Percentiles rank a stretch among this genome's conserved stretches.
Conservation (phyloP, 1,140 invertebrate genomes). For the Pogonognathellus flavescens region DNA sequence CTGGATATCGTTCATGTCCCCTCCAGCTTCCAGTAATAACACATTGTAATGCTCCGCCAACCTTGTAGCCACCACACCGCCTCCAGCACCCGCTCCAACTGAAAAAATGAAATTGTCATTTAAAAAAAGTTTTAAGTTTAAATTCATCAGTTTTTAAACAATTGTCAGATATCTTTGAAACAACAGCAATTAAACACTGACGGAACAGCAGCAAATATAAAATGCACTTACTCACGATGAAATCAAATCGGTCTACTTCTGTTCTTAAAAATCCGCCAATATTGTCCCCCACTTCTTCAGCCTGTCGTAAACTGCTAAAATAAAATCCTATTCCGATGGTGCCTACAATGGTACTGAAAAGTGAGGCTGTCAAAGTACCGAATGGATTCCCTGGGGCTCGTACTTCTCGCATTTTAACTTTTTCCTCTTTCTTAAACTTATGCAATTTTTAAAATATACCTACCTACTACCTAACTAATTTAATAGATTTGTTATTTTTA, state of each 20-base stretch:
- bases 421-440: too few species aligned
- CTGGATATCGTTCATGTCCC: neutral
- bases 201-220: too few species aligned
- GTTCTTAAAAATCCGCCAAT: neutral
- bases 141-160: too few species aligned
- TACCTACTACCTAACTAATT: too few species aligned
- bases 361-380: neutral
- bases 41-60: neutral
- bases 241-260: conserved; percentile 33
- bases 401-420: neutral
- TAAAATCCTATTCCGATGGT: conserved; percentile 6
- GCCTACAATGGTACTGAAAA: conserved; percentile 1
- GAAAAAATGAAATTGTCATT: neutral
- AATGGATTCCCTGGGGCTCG: neutral
- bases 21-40: neutral
- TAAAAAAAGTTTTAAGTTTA: neutral
- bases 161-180: too few species aligned
- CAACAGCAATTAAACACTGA: too few species aligned
- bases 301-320: neutral
- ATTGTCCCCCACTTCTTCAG: conserved; percentile 16
- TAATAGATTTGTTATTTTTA: too few species aligned
- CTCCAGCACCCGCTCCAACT: neutral
- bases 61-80: neutral
- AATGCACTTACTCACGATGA: conserved; percentile 22
- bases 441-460: too few species aligned